These are phyloP conservation scores for Scaptomyza hsui DNA, from an alignment of 1,140 invertebrate genomes.

Conservation along the genomic window DNA sequence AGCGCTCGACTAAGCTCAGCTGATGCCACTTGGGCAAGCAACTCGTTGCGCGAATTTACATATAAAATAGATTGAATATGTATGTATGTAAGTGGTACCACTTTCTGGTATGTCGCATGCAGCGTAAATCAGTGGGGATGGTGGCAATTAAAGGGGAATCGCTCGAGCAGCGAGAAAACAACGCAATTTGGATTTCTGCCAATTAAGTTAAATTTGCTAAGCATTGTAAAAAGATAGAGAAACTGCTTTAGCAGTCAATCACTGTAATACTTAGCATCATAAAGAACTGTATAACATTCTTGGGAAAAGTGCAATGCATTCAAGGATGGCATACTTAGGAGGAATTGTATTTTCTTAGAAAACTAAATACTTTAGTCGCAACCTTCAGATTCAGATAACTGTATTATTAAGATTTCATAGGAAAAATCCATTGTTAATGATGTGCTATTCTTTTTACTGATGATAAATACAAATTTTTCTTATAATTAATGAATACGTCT, in stretches of 20 bases:
- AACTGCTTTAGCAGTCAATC: constrained; percentile 17
- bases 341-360: too few relatives aligned
- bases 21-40: constrained; percentile 22
- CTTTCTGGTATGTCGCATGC: not conserved
- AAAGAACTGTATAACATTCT: not conserved
- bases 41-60: constrained; percentile 32
- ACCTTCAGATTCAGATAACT: too few relatives aligned
- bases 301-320: too few relatives aligned
- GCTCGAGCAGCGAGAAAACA: constrained; percentile 46
- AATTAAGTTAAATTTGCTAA: constrained; percentile 36
- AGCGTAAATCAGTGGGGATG: constrained; percentile 32
- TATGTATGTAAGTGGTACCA: not conserved
- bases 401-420: too few relatives aligned
- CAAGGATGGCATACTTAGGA: too few relatives aligned
- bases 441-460: not conserved
- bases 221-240: not conserved
- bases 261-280: not conserved
- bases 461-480: not conserved
- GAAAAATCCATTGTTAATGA: not conserved
- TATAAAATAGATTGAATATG: constrained; percentile 19
- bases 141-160: constrained; percentile 34
- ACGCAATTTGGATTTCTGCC: constrained; percentile 46
- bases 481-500: not conserved
- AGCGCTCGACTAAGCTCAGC: not conserved
- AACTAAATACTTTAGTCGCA: too few relatives aligned